phyloP scores from a whole-genome alignment of 2,888 invertebrate species.

The Ferdinandea cuprea region DNA sequence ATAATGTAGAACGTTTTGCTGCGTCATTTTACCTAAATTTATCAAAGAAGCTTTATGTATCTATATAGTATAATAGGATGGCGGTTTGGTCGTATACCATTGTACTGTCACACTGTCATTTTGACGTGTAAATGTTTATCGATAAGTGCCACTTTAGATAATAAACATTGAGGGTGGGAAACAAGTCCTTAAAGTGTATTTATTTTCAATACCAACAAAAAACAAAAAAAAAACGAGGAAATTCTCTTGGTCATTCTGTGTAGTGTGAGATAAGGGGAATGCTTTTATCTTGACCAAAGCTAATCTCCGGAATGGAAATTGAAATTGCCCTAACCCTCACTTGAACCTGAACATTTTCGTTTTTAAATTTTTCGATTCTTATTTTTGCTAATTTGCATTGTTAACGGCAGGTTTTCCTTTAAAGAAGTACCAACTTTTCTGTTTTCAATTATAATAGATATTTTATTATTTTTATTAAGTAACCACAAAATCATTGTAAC shows the following conservation, averaged over 20 bases:
- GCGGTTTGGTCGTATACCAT: slow-evolving; percentile 15
- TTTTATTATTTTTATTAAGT: too few species aligned
- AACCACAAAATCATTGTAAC: too few species aligned
- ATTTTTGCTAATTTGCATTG: too few species aligned
- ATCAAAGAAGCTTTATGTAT: slow-evolving; percentile 1
- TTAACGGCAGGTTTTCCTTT: too few species aligned
- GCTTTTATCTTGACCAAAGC: neutral
- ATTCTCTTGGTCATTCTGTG: neutral
- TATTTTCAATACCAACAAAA: too few species aligned
- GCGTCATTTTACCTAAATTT: slow-evolving; percentile 1
- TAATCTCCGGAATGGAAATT: neutral
- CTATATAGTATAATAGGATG: neutral
- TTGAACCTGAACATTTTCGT: too few species aligned
- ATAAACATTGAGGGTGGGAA: neutral
- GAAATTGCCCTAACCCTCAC: too few species aligned
- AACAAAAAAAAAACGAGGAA: neutral
- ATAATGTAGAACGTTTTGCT: too few species aligned
- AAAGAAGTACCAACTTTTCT: too few species aligned
- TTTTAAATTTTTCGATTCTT: too few species aligned
- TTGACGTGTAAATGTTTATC: slow-evolving; percentile 7
- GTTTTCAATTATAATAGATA: too few species aligned
- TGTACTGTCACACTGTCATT: slow-evolving; percentile 9
- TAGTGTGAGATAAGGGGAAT: neutral
- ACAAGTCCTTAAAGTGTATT: neutral
- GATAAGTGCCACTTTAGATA: slow-evolving; percentile 14